phyloP scores from a whole-genome alignment of 2,797 vertebrate species.

The Gadopsis marmoratus region DNA sequence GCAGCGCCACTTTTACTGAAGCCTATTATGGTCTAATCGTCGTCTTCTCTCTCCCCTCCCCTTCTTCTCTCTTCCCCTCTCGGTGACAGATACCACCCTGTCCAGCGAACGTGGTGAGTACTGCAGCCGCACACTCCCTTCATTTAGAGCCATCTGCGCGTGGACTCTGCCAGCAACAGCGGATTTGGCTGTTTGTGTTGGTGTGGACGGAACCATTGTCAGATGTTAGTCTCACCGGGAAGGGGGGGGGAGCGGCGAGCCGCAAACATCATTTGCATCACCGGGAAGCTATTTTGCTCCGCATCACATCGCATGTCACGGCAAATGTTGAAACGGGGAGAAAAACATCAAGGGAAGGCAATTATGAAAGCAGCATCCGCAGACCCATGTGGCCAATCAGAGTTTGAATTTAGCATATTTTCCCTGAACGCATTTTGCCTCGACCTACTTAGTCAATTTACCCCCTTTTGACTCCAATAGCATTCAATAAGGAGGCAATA shows the following conservation, averaged over 20 bases:
- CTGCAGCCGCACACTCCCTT: conserved; percentile 47
- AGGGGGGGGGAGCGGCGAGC: conserved; percentile 27
- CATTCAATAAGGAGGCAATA: conserved; percentile 63
- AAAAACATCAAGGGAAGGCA: conserved; percentile 67
- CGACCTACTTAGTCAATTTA: conserved; percentile 77
- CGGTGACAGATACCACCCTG: conserved; percentile 79
- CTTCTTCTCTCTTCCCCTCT: conserved; percentile 34
- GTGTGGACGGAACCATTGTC: conserved; percentile 66
- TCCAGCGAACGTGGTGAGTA: conserved; percentile 79
- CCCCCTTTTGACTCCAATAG: conserved; percentile 76
- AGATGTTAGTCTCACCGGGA: conserved; percentile 51
- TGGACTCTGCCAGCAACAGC: conserved; percentile 39
- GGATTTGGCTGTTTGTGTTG: conserved; percentile 54
- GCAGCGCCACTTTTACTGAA: conserved; percentile 52
- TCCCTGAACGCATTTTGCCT: conserved; percentile 59
- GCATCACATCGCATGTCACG: conserved; percentile 61
- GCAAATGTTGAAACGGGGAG: conserved; percentile 66
- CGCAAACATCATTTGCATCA: conserved; percentile 70
- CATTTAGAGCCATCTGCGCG: conserved; percentile 54
- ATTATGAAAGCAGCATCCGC: conserved; percentile 75
- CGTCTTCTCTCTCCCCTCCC: conserved; percentile 32
- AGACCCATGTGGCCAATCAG: conserved; percentile 75
- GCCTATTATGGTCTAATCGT: conserved; percentile 64
- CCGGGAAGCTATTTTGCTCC: conserved; percentile 64
- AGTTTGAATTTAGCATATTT: conserved; percentile 68